Evolutionary conservation across 2,888 invertebrate genomes (phyloP).

Genomic region (Lasioglossum pauxillum): DNA sequence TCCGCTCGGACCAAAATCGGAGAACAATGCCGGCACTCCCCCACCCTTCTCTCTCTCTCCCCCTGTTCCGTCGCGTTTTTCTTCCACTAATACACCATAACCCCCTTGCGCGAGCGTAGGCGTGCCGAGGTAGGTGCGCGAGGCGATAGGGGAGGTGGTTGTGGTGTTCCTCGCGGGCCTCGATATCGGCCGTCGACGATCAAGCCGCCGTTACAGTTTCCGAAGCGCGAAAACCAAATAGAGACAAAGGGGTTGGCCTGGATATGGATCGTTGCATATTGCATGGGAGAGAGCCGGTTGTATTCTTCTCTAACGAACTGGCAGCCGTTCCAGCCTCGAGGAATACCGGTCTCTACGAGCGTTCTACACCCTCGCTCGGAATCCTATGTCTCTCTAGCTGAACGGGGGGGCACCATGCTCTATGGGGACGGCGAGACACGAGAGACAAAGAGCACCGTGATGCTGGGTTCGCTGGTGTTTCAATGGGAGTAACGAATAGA

Average conservation of each 20-base stretch:
- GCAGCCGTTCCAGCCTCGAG: conserved; percentile 69
- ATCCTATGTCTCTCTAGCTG: conserved; percentile 24
- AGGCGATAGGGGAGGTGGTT: neutral
- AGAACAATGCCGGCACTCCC: conserved; percentile 55
- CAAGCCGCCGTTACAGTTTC: conserved; percentile 60
- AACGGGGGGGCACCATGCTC: neutral
- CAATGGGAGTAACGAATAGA: neutral
- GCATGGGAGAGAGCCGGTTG: conserved; percentile 78
- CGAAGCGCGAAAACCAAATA: conserved; percentile 64
- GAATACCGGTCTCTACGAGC: conserved; percentile 68
- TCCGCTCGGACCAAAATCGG: conserved; percentile 62
- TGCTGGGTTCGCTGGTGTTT: neutral
- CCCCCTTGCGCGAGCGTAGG: conserved; percentile 6
- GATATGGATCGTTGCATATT: conserved; percentile 82
- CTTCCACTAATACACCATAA: conserved; percentile 50
- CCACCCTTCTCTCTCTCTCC: neutral
- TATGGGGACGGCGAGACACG: neutral
- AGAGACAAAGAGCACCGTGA: neutral
- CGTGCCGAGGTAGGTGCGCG: neutral
- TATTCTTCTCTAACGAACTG: conserved; percentile 81
- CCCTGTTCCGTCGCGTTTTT: conserved; percentile 35
- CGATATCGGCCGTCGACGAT: conserved; percentile 58
- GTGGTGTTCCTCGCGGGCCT: conserved; percentile 18
- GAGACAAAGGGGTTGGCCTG: conserved; percentile 75
- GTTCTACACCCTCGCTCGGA: conserved; percentile 69